Evolutionary conservation across 2,113 vertebrate species (phyloP).

Genomic region (Archilochus colubris): DNA sequence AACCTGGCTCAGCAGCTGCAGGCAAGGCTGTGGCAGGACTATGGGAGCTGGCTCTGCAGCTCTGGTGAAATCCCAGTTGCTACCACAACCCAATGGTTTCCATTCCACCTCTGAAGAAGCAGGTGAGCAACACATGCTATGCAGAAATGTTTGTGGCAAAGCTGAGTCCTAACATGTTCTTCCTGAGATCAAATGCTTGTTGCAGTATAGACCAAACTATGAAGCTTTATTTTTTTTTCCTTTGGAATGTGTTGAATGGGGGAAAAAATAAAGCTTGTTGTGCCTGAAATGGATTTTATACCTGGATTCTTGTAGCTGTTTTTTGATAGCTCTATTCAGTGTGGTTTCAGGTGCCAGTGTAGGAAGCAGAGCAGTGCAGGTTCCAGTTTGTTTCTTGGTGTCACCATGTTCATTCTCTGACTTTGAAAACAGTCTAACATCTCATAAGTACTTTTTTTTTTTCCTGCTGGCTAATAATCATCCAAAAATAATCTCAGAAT

Average conservation of each 20-base stretch:
- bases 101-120: not conserved
- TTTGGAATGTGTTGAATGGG: not conserved
- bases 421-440: not conserved
- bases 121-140: accelerated
- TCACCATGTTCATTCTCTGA: not conserved
- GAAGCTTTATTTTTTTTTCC: not conserved
- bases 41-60: not conserved
- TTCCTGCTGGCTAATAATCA: not conserved
- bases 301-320: not conserved
- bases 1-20: not conserved
- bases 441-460: not conserved
- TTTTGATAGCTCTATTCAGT: not conserved
- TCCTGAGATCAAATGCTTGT: not conserved
- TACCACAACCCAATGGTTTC: not conserved
- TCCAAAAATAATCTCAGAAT: not conserved
- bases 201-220: not conserved
- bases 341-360: not conserved
- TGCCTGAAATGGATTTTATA: not conserved
- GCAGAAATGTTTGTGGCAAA: not conserved
- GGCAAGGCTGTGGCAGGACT: not conserved
- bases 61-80: not conserved
- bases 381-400: not conserved
- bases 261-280: not conserved
- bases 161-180: not conserved
- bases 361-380: not conserved